Percentiles rank a stretch among this genome's conserved stretches.
Evolutionary conservation across 2,797 vertebrate genomes (phyloP).

Genomic region (Sandelia bainsii): DNA sequence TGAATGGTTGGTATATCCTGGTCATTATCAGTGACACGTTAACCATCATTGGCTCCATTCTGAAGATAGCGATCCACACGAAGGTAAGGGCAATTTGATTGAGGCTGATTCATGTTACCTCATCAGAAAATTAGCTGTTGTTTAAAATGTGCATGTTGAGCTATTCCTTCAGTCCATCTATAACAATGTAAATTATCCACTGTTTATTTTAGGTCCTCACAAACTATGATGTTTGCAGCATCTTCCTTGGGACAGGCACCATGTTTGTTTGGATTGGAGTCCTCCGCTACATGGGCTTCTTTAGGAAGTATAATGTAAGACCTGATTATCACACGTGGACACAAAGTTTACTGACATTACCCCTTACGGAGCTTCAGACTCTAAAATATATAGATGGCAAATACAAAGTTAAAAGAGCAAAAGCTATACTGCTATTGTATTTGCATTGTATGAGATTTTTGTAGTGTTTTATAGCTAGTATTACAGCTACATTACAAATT

Average conservation of each 20-base stretch:
- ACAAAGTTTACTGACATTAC: too few relatives aligned
- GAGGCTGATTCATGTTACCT: background rate
- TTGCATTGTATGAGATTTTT: too few relatives aligned
- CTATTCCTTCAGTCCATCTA: background rate
- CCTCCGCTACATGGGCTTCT: slow-evolving; percentile 95
- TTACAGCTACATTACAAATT: too few relatives aligned
- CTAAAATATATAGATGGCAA: too few relatives aligned
- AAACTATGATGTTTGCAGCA: slow-evolving; percentile 95
- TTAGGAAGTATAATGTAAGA: slow-evolving; percentile 95
- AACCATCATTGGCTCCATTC: slow-evolving; percentile 90
- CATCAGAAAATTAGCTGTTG: background rate
- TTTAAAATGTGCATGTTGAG: background rate
- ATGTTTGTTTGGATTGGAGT: slow-evolving; percentile 97
- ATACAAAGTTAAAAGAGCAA: too few relatives aligned
- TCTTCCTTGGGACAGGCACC: slow-evolving; percentile 93
- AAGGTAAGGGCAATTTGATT: slow-evolving; percentile 81
- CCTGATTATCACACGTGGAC: too few relatives aligned
- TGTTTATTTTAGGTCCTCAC: slow-evolving; percentile 84
- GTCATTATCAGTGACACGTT: slow-evolving; percentile 92
- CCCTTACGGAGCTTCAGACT: too few relatives aligned
- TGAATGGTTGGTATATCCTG: slow-evolving; percentile 95
- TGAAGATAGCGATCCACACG: slow-evolving; percentile 94
- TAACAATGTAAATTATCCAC: background rate
- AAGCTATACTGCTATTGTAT: too few relatives aligned
- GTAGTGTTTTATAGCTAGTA: too few relatives aligned